These are phyloP conservation scores for Latrodectus geometricus DNA, from an alignment of 1,140 invertebrate species.

Conservation along the genomic window DNA sequence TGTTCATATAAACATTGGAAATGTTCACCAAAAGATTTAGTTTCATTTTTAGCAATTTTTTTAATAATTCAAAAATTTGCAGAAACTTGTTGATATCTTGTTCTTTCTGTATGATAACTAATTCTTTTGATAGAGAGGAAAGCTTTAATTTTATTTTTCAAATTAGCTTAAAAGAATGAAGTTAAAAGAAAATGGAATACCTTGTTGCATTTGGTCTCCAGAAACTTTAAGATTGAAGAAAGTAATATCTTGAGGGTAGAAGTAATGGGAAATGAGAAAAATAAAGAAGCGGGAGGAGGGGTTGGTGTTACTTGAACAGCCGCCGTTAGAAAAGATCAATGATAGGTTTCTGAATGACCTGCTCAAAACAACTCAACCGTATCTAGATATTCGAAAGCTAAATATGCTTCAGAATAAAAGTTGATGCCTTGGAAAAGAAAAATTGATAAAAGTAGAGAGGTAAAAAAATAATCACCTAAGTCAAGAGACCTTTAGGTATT, in stretches of 20 bases:
- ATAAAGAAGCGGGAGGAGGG: constrained; percentile 26
- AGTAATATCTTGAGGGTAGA: neutral
- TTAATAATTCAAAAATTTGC: too few species aligned
- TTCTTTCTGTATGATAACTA: too few species aligned
- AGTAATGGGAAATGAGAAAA: constrained; percentile 24
- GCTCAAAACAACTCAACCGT: constrained; percentile 32
- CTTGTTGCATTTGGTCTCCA: constrained; percentile 12
- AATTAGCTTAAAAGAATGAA: constrained; percentile 16
- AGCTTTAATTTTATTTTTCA: too few species aligned
- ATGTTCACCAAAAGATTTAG: too few species aligned
- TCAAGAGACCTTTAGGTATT: constrained; percentile 6
- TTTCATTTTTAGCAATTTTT: too few species aligned
- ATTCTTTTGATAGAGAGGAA: too few species aligned
- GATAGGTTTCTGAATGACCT: constrained; percentile 58
- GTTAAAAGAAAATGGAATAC: constrained; percentile 11
- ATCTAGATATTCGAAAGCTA: constrained; percentile 41
- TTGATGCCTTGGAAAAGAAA: constrained; percentile 50
- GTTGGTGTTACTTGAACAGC: constrained; percentile 54
- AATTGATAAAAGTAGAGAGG: constrained; percentile 17
- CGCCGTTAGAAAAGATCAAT: constrained; percentile 45
- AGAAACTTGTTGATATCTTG: too few species aligned
- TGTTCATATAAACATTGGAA: too few species aligned
- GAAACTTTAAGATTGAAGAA: constrained; percentile 6
- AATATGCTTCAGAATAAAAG: constrained; percentile 47
- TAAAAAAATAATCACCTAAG: neutral